phyloP scores from a whole-genome alignment of 2,113 vertebrate genomes.

The Lepisosteus osseus region DNA sequence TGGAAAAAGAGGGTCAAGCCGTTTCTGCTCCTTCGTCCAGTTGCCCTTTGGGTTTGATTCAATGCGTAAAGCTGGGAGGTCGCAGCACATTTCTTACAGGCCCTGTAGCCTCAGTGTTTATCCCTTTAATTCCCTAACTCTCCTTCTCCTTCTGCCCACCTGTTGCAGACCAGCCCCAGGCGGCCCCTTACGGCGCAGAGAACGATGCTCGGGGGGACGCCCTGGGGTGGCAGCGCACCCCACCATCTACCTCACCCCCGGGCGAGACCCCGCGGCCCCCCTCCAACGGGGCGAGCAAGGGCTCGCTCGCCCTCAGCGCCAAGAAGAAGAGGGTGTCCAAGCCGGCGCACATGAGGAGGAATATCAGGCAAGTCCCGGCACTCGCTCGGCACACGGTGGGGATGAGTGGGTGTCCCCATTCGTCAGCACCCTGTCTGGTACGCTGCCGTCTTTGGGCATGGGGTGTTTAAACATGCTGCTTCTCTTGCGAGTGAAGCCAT shows the following conservation, averaged over 20 bases:
- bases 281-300: constrained; percentile 72
- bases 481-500: not conserved
- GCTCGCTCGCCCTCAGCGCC: constrained; percentile 69
- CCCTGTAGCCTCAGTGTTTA: no score
- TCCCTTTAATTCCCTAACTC: no score
- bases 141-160: constrained; percentile 5
- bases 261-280: constrained; percentile 77
- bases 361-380: constrained; percentile 78
- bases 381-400: not conserved
- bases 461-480: not conserved
- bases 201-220: constrained; percentile 68
- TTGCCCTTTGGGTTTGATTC: no score
- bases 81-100: no score
- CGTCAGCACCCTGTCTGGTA: not conserved
- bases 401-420: not conserved
- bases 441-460: not conserved
- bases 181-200: constrained; percentile 70
- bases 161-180: constrained; percentile 74
- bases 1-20: no score
- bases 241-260: constrained; percentile 87
- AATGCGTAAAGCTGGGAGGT: no score
- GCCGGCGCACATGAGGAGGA: constrained; percentile 90
- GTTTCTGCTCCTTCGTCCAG: no score
- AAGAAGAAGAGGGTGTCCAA: constrained; percentile 82
- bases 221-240: constrained; percentile 79